Evolutionary conservation across 37 sponge, comb jelly and placozoan genomes (phyloP), one percentile per base, ranked within the genome.

Genomic region (Diacarnus erythraeanus): DNA sequence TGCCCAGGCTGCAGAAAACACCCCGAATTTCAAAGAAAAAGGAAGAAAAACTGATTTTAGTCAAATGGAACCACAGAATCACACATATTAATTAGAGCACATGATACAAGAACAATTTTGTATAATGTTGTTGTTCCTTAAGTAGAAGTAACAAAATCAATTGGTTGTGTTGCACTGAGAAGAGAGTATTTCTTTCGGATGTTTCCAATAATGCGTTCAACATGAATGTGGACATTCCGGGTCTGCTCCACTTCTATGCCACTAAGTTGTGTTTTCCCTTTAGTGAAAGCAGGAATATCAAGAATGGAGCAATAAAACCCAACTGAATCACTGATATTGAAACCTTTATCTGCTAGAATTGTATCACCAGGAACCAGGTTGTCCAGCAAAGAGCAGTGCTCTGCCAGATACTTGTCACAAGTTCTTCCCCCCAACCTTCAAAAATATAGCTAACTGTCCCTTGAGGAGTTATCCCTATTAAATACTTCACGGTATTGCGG

Each of bases 301-400:
- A 92, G 59, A 10, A 17, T 63, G 23, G 93, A 69, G 23, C 51
- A 77, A 30, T 63, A 57, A 37, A 86, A 67, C 1, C 89, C 89
- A 38, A 93, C 93, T 33, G 83, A 86, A 10, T 93, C 86, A 30
- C 58, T 20, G 30, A 93, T 93, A 33, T 89, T 68, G 43, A 92
- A 92, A 0, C 93, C 88, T 42, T 86, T 60, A 57, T 89, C 93
- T 33, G 88, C 88, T 22, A 92, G 22, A 2, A 92, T 17, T 1
- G 77, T 78, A 54, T 88, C 93, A 30, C 93, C 93, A 82, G 86
- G 89, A 60, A 60, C 27, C 23, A 60, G 23, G 22, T 60, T 56
- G 23, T 61, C 30, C 21, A 93, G 66, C 2, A 54, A 34, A 5
- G 35, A 25, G 27, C 58, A 31, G 29, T 74, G 30, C 4, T 74